Percentiles rank a stretch among this genome's conserved stretches.
Conservation (phyloP, 2,888 invertebrate genomes). For the Parthenolecanium corni region DNA sequence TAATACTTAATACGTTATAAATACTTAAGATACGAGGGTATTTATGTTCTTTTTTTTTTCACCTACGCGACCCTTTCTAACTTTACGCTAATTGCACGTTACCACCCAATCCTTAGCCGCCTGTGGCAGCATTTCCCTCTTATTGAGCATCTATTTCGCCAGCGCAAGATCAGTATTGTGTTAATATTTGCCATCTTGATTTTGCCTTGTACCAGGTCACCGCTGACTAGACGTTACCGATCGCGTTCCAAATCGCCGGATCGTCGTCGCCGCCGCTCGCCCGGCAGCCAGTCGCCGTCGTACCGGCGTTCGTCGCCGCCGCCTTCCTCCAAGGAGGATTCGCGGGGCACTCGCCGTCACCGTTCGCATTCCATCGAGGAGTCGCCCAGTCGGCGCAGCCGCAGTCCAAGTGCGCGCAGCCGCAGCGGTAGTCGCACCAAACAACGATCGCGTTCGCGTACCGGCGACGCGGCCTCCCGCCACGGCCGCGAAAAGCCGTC, state of each 20-base stretch:
- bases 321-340: background rate
- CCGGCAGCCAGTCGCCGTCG: conserved; percentile 11
- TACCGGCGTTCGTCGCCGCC: conserved; percentile 3
- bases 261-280: conserved; percentile 11
- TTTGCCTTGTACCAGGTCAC: conserved; percentile 13
- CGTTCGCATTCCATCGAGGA: conserved; percentile 7
- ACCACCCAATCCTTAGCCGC: background rate
- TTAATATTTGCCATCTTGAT: too few species aligned
- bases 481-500: background rate
- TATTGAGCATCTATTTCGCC: background rate
- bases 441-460: conserved; percentile 14
- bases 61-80: too few species aligned
- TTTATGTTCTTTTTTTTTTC: too few species aligned
- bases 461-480: conserved; percentile 1
- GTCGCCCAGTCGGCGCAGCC: conserved; percentile 2
- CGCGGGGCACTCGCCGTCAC: background rate
- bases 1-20: too few species aligned
- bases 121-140: background rate
- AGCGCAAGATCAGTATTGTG: too few species aligned
- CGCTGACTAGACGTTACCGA: conserved; percentile 26
- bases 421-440: too few species aligned
- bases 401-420: background rate
- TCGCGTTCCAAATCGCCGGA: conserved; percentile 18
- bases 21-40: too few species aligned
- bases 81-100: too few species aligned